Evolutionary conservation across 2,888 invertebrate genomes (phyloP).

Genomic region (Eristalinus sepulchralis): DNA sequence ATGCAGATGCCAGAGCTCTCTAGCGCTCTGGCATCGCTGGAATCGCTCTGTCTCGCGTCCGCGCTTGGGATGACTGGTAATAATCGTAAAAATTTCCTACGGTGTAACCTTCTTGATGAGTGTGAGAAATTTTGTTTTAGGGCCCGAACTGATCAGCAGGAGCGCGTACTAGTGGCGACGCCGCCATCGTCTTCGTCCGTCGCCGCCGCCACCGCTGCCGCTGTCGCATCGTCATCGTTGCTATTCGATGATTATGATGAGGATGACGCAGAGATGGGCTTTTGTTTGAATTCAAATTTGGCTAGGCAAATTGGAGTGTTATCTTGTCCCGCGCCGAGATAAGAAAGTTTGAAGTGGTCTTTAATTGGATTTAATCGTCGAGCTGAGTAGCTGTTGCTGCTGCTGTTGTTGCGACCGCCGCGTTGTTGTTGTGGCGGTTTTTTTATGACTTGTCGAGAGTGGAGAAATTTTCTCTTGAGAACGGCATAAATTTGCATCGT

Average conservation of each 20-base stretch:
- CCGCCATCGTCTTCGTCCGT: neutral
- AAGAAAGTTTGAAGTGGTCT: neutral
- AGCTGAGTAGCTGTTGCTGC: neutral
- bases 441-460: neutral
- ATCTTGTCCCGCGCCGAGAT: neutral
- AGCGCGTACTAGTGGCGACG: neutral
- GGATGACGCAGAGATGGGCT: neutral
- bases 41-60: neutral
- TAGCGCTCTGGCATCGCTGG: no score
- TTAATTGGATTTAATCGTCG: conserved; percentile 15
- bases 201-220: no score
- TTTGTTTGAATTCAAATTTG: conserved; percentile 5
- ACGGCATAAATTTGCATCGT: neutral
- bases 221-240: no score
- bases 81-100: conserved; percentile 68
- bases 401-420: neutral
- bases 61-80: conserved; percentile 64
- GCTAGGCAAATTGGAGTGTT: conserved; percentile 32
- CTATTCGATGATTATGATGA: neutral
- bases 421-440: no score
- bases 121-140: conserved; percentile 61
- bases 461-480: neutral
- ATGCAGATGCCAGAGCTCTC: conserved; percentile 49
- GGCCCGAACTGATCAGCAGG: conserved; percentile 41
- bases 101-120: conserved; percentile 67